Evolutionary conservation across 1,140 invertebrate species (phyloP).

Genomic region (Rhizoglyphus robini): DNA sequence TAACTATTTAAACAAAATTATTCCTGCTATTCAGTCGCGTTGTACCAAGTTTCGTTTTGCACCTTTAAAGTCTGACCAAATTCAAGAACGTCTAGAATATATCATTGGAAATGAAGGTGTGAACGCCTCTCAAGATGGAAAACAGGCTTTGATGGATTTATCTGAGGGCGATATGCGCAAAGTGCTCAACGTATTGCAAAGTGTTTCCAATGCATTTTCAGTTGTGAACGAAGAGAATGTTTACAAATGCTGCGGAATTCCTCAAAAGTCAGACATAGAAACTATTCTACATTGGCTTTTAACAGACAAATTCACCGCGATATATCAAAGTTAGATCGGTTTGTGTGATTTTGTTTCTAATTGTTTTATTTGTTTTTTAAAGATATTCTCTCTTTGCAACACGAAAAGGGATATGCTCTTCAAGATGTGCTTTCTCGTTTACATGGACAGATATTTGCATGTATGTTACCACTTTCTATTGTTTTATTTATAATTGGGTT

Average conservation of each 20-base stretch:
- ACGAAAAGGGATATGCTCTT: conserved; percentile 69
- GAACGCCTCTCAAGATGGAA: conserved; percentile 72
- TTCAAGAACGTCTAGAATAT: conserved; percentile 70
- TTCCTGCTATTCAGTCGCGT: conserved; percentile 90
- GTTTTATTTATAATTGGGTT: conserved; percentile 6
- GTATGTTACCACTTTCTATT: conserved; percentile 42
- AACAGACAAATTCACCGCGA: conserved; percentile 62
- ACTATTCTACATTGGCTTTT: conserved; percentile 75
- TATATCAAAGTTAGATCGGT: conserved; percentile 68
- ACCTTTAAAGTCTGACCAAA: conserved; percentile 62
- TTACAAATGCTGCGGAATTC: conserved; percentile 92
- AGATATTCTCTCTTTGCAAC: conserved; percentile 73
- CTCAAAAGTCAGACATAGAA: conserved; percentile 72
- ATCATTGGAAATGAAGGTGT: conserved; percentile 77
- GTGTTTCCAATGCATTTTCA: conserved; percentile 68
- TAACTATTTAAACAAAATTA: conserved; percentile 97
- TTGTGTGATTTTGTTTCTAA: too few relatives aligned
- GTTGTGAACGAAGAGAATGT: conserved; percentile 78
- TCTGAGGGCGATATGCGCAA: conserved; percentile 96
- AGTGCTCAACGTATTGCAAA: conserved; percentile 82
- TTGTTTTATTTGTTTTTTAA: conserved; percentile 13
- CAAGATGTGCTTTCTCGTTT: conserved; percentile 79
- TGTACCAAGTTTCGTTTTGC: conserved; percentile 96
- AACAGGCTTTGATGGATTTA: conserved; percentile 72
- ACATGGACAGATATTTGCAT: conserved; percentile 65